Conservation (phyloP, 1,140 invertebrate genomes). For the Argopecten irradians region DNA sequence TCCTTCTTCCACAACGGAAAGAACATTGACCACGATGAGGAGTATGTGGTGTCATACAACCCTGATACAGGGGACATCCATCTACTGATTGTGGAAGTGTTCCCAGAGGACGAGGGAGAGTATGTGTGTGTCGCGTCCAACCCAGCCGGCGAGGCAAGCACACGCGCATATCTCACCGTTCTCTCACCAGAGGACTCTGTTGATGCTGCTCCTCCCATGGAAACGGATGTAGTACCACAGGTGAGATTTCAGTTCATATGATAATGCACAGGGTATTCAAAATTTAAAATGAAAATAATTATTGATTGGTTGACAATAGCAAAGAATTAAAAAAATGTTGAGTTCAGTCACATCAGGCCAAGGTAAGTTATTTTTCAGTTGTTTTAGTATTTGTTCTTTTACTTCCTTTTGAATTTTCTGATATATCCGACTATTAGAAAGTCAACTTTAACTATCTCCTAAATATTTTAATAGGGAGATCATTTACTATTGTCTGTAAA, state of each 20-base stretch:
- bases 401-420: too few species aligned
- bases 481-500: too few species aligned
- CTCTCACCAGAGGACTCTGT: slow-evolving; percentile 77
- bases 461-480: too few species aligned
- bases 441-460: too few species aligned
- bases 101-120: slow-evolving; percentile 78
- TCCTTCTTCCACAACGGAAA: slow-evolving; percentile 76
- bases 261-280: too few species aligned
- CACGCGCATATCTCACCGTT: slow-evolving; percentile 81
- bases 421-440: too few species aligned
- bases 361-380: too few species aligned
- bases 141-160: slow-evolving; percentile 87
- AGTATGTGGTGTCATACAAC: slow-evolving; percentile 75
- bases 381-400: too few species aligned
- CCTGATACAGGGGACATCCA: slow-evolving; percentile 70
- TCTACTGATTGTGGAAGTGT: slow-evolving; percentile 77
- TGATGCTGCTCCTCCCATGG: slow-evolving; percentile 51
- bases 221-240: slow-evolving; percentile 61
- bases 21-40: slow-evolving; percentile 75
- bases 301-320: too few species aligned
- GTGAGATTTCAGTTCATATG: slow-evolving; percentile 25
- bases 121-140: slow-evolving; percentile 90
- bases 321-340: too few species aligned
- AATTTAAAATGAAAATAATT: too few species aligned
- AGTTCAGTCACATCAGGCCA: too few species aligned